phyloP scores from a whole-genome alignment of 2,797 vertebrate species.

The Sphenodon punctatus region DNA sequence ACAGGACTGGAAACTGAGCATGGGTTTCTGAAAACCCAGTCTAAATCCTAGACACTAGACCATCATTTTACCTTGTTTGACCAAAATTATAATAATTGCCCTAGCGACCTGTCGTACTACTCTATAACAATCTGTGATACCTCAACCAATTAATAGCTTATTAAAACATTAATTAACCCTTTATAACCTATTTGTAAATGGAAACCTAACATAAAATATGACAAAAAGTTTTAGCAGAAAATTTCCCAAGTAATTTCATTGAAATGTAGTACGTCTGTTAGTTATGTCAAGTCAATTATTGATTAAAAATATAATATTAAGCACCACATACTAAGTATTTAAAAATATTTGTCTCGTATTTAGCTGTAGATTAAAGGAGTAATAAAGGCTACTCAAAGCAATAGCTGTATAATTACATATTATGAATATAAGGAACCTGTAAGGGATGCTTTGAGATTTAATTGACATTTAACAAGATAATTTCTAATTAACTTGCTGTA shows the following conservation, averaged over 20 bases:
- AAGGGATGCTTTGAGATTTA: slow-evolving; percentile 76
- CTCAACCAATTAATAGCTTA: too few species aligned
- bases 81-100: too few species aligned
- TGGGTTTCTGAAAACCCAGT: too few species aligned
- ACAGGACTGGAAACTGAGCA: too few species aligned
- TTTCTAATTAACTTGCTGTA: slow-evolving; percentile 81
- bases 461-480: slow-evolving; percentile 85
- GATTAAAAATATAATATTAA: slow-evolving; percentile 74
- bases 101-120: too few species aligned
- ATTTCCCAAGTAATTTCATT: slow-evolving; percentile 35
- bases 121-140: too few species aligned
- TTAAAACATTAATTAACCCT: neutral
- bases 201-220: neutral
- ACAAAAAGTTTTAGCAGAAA: neutral
- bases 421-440: slow-evolving; percentile 78
- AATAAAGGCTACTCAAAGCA: slow-evolving; percentile 71
- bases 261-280: slow-evolving; percentile 43
- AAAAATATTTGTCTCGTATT: slow-evolving; percentile 67
- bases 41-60: too few species aligned
- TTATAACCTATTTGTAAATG: rapidly evolving
- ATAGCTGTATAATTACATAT: slow-evolving; percentile 75
- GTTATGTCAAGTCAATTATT: slow-evolving; percentile 71
- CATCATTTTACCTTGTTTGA: too few species aligned
- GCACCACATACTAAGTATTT: slow-evolving; percentile 67
- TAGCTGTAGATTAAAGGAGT: slow-evolving; percentile 70